A percentile compares a stretch with the other conserved stretches of the same genome.
Conservation (phyloP, 2,113 vertebrate genomes). For the Tetrax tetrax region DNA sequence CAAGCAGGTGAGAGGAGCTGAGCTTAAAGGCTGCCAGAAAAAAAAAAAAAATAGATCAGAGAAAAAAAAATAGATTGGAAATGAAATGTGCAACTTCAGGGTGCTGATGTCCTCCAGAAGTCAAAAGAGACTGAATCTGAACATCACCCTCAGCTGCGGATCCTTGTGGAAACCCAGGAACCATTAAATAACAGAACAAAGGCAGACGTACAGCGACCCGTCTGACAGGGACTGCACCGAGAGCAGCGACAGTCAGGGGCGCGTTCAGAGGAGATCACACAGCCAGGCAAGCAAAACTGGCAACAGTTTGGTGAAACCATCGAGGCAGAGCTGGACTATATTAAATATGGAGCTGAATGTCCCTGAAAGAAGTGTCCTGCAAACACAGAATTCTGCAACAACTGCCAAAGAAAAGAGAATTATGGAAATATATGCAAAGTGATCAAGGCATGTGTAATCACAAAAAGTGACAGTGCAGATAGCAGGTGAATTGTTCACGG, state of each 20-base stretch:
- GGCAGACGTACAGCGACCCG: neutral
- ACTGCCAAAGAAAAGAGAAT: neutral
- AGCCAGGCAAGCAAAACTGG: neutral
- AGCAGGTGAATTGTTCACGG: neutral
- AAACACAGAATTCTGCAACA: neutral
- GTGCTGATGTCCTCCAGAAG: neutral
- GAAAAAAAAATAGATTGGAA: neutral
- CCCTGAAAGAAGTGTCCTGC: neutral
- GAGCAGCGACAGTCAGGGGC: neutral
- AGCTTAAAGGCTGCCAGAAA: neutral
- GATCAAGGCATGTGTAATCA: neutral
- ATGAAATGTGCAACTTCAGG: neutral
- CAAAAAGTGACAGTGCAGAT: neutral
- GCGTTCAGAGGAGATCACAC: neutral
- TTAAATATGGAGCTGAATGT: neutral
- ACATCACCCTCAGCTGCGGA: neutral
- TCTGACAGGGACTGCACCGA: rapidly evolving
- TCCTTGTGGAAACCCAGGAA: neutral
- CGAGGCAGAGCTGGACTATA: neutral
- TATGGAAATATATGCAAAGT: neutral
- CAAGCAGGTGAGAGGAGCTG: neutral
- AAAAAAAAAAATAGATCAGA: neutral
- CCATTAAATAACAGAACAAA: neutral
- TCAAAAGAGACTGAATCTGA: neutral
- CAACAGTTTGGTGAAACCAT: neutral